A percentile compares a stretch with the other conserved stretches of the same genome.
Conservation (phyloP, 2,888 invertebrate genomes). For the Entomobrya multifasciata region DNA sequence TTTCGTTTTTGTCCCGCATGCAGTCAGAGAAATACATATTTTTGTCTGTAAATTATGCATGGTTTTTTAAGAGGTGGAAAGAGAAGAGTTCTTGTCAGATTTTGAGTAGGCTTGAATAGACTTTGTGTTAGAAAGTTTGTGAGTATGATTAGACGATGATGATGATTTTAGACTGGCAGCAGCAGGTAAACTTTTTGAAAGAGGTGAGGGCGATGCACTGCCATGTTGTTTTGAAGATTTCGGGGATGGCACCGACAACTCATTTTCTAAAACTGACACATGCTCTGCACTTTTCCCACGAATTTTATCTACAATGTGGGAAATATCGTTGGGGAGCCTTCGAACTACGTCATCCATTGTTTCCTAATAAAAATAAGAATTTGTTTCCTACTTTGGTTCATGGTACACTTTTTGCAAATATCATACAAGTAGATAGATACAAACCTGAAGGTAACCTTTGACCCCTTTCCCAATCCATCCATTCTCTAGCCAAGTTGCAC, state of each 20-base stretch:
- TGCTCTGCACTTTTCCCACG: conserved; percentile 63
- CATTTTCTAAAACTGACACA: conserved; percentile 16
- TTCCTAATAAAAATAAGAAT: conserved; percentile 42
- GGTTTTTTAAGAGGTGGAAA: conserved; percentile 13
- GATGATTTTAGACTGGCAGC: not conserved
- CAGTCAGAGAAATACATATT: conserved; percentile 14
- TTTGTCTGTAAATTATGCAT: conserved; percentile 35
- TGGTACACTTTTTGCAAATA: no score
- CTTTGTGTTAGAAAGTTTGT: conserved; percentile 40
- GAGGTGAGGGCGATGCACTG: not conserved
- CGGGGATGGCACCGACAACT: conserved; percentile 31
- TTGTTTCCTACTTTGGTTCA: no score
- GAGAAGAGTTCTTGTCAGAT: conserved; percentile 26
- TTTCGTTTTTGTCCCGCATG: conserved; percentile 30
- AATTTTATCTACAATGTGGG: conserved; percentile 71
- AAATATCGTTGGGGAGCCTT: conserved; percentile 67
- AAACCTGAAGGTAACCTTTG: conserved; percentile 59
- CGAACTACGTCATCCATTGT: conserved; percentile 70
- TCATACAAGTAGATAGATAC: not conserved
- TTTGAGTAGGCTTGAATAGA: conserved; percentile 44
- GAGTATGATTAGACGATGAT: not conserved
- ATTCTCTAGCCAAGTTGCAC: conserved; percentile 60
- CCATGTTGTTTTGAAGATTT: conserved; percentile 6
- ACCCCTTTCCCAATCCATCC: conserved; percentile 29
- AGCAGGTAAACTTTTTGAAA: conserved; percentile 12